phyloP scores from a whole-genome alignment of 1,140 invertebrate species.

The Thaumatotibia leucotreta region DNA sequence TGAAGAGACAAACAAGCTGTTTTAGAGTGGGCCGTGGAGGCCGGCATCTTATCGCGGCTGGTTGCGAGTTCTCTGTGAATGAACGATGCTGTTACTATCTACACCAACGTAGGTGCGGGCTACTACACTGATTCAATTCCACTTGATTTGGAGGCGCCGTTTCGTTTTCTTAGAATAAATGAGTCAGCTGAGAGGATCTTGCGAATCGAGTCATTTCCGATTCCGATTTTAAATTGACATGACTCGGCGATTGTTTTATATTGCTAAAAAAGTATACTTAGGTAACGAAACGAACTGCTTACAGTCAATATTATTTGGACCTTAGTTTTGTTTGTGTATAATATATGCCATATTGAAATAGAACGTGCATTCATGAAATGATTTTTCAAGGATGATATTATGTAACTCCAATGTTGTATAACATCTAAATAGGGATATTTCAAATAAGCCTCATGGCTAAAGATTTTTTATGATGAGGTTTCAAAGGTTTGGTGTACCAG shows the following conservation, averaged over 20 bases:
- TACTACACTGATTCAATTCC: conserved; percentile 40
- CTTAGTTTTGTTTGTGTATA: too few species aligned
- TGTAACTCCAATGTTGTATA: too few species aligned
- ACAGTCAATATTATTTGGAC: too few species aligned
- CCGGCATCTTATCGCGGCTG: conserved; percentile 37
- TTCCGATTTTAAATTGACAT: conserved; percentile 27
- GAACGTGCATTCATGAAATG: too few species aligned
- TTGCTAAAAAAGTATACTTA: not conserved
- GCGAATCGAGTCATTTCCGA: conserved; percentile 49
- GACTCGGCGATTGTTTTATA: not conserved
- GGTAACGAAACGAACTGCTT: not conserved
- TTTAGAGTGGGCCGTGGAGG: conserved; percentile 24
- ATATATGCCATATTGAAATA: too few species aligned
- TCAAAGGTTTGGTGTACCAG: too few species aligned
- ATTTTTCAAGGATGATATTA: too few species aligned
- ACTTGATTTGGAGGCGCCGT: conserved; percentile 36
- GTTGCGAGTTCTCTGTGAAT: conserved; percentile 53
- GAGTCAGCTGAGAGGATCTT: conserved; percentile 41
- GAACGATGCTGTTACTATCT: conserved; percentile 38
- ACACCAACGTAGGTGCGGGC: conserved; percentile 36
- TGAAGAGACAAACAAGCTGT: conserved; percentile 32
- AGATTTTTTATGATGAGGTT: too few species aligned
- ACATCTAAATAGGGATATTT: too few species aligned
- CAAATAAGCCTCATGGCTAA: too few species aligned
- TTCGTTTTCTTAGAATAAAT: conserved; percentile 45